Evolutionary conservation across 2,888 invertebrate genomes (phyloP).

Genomic region (Drosophila quasianomalipes): DNA sequence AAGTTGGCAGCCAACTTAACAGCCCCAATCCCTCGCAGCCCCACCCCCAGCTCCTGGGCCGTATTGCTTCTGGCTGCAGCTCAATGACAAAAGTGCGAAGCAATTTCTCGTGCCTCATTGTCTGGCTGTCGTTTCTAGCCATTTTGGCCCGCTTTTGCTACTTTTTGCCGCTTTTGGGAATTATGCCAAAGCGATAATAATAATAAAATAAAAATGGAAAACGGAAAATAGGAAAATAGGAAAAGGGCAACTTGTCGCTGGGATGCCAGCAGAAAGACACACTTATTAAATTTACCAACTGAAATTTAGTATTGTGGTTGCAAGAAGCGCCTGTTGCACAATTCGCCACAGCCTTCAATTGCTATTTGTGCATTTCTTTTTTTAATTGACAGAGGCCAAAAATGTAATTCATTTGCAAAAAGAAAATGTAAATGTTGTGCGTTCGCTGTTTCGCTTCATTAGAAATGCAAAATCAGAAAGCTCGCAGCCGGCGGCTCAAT

Average conservation of each 20-base stretch:
- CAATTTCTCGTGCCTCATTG: constrained; percentile 32
- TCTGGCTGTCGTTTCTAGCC: constrained; percentile 33
- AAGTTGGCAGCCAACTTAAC: constrained; percentile 52
- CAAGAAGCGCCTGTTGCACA: constrained; percentile 48
- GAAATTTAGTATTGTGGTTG: constrained; percentile 39
- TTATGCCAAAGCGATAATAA: constrained; percentile 78
- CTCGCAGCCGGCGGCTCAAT: constrained; percentile 62
- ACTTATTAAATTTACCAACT: constrained; percentile 32
- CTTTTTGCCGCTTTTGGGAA: constrained; percentile 51
- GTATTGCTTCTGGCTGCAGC: constrained; percentile 10
- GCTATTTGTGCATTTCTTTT: background rate
- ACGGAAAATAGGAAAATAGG: constrained; percentile 35
- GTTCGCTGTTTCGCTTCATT: constrained; percentile 55
- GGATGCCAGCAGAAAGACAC: constrained; percentile 10
- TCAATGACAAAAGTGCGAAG: constrained; percentile 69
- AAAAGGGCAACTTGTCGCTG: constrained; percentile 18
- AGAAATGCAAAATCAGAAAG: constrained; percentile 75
- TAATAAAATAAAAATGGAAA: constrained; percentile 64
- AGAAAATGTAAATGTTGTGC: constrained; percentile 49
- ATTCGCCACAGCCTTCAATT: constrained; percentile 12
- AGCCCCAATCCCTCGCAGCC: background rate
- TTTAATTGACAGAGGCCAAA: constrained; percentile 1
- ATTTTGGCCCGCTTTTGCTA: constrained; percentile 3
- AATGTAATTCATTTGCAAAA: constrained; percentile 56
- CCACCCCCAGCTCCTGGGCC: background rate